Percentiles rank a stretch among this genome's conserved stretches.
Conservation (phyloP, 30 jellyfish, hydroid and myxozoan species). For the Chrysaora quinquecirrha region DNA sequence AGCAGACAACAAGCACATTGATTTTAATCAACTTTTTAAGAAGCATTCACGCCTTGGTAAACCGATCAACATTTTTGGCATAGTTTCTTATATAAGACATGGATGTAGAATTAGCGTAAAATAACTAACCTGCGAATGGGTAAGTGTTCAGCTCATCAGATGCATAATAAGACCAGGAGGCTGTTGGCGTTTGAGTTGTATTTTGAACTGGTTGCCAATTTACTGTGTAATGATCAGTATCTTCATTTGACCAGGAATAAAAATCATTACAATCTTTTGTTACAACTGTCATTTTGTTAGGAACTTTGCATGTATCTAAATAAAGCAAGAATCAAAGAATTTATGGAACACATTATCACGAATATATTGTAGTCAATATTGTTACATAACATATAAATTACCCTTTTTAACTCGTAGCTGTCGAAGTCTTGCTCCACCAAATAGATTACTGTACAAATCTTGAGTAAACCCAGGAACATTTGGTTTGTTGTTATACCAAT, state of each 20-base stretch:
- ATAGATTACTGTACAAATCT: conserved; percentile 75
- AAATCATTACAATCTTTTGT: conserved; percentile 81
- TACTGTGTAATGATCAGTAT: conserved; percentile 69
- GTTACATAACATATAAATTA: too few species aligned
- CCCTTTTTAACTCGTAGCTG: conserved; percentile 90
- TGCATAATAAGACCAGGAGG: conserved; percentile 85
- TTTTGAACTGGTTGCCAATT: conserved; percentile 84
- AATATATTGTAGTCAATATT: too few species aligned
- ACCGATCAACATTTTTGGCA: too few species aligned
- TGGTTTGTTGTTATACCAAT: conserved; percentile 88
- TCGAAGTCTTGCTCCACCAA: conserved; percentile 96
- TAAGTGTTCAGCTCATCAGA: conserved; percentile 88
- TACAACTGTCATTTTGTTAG: conserved; percentile 51
- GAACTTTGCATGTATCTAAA: conserved; percentile 86
- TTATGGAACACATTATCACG: not conserved
- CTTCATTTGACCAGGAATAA: conserved; percentile 92
- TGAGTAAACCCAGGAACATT: conserved; percentile 89
- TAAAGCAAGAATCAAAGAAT: not conserved
- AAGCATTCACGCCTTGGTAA: too few species aligned
- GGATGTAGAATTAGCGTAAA: too few species aligned
- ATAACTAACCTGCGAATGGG: conserved; percentile 98
- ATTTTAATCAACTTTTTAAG: too few species aligned
- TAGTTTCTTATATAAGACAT: too few species aligned
- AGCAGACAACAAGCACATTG: too few species aligned
- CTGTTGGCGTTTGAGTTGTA: conserved; percentile 27